Base-by-base conservation (phyloP, 2,113 vertebrate genomes). In the Columba janthina region DNA sequence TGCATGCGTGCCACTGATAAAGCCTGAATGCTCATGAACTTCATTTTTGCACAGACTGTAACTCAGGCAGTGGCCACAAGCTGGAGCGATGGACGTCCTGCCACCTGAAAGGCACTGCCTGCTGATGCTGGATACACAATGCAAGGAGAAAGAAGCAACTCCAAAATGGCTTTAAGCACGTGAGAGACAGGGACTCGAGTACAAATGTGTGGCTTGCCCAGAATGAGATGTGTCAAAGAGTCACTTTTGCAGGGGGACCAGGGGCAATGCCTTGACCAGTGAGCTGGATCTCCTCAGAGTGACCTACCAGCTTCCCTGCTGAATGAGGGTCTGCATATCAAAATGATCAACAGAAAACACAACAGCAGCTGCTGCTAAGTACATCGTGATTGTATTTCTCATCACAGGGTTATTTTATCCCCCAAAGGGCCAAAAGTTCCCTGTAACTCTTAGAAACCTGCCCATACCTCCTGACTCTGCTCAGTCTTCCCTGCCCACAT, bases 1-100 rank as follows among this genome's bases (percentile, higher is more conserved):
- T 25, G 50, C 51, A 57, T 32, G 0, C 0, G 46, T 14, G 44
- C 4, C 3, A 0, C 58, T 81, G 81, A 89, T 24, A 85, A 54
- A 53, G 62, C 60, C 34, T 10, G 1, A 72, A 48, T 10, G 29
- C 57, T 84, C 53, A 51, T 38, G 9, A 83, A 14, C 65, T 70
- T 87, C 67, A 38, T 69, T 67, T 86, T 3, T 76, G 50, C 85
- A 74, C 61, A 76, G 70, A 11, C 29, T 64, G 29, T 3, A 10
- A 25, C 44, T 70, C 65, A 51, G 15, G 50, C 61, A 87, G 58
- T 2, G 1, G 38, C 73, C 31, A 29, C 0, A 0, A 79, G 66
- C 34, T 3, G 1, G 9, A 53, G 46, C 2, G 3, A 57, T 17
- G 62, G 58, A 72, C 48, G 25, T 15, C 18, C 53, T 81, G 78